Conservation (phyloP, 1,140 invertebrate species). For the Acromyrmex charruanus region DNA sequence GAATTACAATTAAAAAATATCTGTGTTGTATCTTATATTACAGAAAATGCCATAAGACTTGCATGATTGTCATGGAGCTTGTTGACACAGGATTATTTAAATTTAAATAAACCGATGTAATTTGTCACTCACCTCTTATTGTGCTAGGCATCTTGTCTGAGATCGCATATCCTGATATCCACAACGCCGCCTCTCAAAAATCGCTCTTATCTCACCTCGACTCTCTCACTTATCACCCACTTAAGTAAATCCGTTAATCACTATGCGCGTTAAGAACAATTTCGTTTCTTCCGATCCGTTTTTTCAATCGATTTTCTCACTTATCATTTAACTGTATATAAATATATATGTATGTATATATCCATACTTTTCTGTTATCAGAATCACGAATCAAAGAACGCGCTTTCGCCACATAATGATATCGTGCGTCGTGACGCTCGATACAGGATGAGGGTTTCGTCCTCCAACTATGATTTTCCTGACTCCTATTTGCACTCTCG, state of each 20-base stretch:
- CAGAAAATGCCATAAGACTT: neutral
- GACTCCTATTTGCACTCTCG: conserved; percentile 1
- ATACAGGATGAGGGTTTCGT: conserved; percentile 5
- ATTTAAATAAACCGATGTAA: neutral
- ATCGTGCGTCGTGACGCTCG: conserved; percentile 17
- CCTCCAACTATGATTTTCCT: conserved; percentile 7
- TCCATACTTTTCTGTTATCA: conserved; percentile 29
- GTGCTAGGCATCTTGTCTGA: conserved; percentile 87
- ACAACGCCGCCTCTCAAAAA: conserved; percentile 65
- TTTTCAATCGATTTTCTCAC: conserved; percentile 64
- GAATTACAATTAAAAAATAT: neutral
- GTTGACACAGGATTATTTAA: too few relatives aligned
- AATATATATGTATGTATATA: too few relatives aligned
- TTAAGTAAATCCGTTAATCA: conserved; percentile 59
- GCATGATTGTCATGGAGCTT: too few relatives aligned
- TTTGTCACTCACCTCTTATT: conserved; percentile 85
- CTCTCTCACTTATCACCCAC: conserved; percentile 64
- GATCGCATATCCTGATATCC: conserved; percentile 84
- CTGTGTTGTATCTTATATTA: neutral
- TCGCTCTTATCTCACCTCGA: conserved; percentile 61
- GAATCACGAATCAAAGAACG: conserved; percentile 28
- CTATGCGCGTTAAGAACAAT: conserved; percentile 46
- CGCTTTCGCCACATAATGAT: conserved; percentile 21
- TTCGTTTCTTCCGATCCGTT: conserved; percentile 2
- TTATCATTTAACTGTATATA: conserved; percentile 40